These are phyloP conservation scores for Verasper variegatus DNA, from an alignment of 2,113 vertebrate species.

Conservation along the genomic window DNA sequence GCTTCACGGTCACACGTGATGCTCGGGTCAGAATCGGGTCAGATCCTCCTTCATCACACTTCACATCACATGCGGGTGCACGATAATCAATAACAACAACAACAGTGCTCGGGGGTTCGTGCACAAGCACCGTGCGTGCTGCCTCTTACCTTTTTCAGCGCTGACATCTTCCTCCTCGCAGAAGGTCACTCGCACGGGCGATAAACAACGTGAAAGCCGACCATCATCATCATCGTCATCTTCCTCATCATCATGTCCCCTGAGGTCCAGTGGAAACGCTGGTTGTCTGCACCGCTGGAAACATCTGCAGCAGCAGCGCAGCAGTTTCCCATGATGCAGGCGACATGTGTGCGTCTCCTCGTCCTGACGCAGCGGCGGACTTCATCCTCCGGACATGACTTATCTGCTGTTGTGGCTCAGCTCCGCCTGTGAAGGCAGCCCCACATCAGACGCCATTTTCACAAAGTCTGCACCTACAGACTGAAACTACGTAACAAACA, in stretches of 20 bases:
- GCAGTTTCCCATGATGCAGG: conserved; percentile 44
- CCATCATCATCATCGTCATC: conserved; percentile 12
- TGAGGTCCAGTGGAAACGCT: background rate
- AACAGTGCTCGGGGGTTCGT: background rate
- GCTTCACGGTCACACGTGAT: too few species aligned
- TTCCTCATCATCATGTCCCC: background rate
- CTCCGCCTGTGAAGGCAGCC: conserved; percentile 43
- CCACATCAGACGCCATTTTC: conserved; percentile 70
- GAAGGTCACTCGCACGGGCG: conserved; percentile 67
- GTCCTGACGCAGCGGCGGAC: conserved; percentile 44
- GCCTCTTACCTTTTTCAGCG: conserved; percentile 71
- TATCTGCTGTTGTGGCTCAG: conserved; percentile 46
- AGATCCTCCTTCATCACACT: conserved; percentile 9
- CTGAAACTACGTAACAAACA: conserved; percentile 6
- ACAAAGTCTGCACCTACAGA: conserved; percentile 47
- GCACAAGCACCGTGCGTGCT: background rate
- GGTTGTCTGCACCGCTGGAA: conserved; percentile 43
- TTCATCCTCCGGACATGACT: conserved; percentile 54
- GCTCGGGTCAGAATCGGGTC: background rate
- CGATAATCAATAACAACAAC: background rate
- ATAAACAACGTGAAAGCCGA: conserved; percentile 28
- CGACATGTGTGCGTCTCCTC: background rate
- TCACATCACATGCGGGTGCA: conserved; percentile 10
- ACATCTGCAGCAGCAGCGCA: conserved; percentile 43
- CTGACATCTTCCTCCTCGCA: conserved; percentile 71